Evolutionary conservation across 1,140 invertebrate genomes (phyloP).

Genomic region (Sarcophaga peregrina): DNA sequence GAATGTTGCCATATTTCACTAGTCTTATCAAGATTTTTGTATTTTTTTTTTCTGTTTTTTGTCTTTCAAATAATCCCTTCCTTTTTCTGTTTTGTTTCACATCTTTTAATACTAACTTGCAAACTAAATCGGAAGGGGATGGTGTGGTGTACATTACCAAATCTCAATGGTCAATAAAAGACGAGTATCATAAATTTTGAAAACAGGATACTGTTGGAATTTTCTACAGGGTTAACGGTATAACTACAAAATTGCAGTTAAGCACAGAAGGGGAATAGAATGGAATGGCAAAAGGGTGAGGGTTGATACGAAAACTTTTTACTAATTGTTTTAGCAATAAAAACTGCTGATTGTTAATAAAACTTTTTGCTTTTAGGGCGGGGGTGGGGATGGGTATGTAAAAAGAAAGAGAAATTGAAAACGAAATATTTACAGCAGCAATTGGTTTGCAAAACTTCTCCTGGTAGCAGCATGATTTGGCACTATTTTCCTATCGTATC

Average conservation of each 20-base stretch:
- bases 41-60: background rate
- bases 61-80: background rate
- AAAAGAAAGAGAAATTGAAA: too few species aligned
- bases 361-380: background rate
- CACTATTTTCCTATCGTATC: too few species aligned
- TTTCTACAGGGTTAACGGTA: too few species aligned
- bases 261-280: background rate
- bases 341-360: slow-evolving; percentile 1
- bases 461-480: too few species aligned
- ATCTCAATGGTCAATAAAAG: background rate
- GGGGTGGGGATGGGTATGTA: background rate
- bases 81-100: background rate
- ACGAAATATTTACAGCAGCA: too few species aligned
- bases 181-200: slow-evolving; percentile 4
- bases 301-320: background rate
- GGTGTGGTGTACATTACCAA: background rate
- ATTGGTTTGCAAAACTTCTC: too few species aligned
- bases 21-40: background rate
- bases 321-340: slow-evolving; percentile 19
- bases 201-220: background rate
- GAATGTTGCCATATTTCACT: background rate
- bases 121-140: background rate
- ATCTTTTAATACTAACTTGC: background rate
- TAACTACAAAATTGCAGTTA: too few species aligned
- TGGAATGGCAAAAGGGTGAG: background rate